Evolutionary conservation across 37 sponge, comb jelly and placozoan genomes (phyloP).

Genomic region (Corticium candelabrum): DNA sequence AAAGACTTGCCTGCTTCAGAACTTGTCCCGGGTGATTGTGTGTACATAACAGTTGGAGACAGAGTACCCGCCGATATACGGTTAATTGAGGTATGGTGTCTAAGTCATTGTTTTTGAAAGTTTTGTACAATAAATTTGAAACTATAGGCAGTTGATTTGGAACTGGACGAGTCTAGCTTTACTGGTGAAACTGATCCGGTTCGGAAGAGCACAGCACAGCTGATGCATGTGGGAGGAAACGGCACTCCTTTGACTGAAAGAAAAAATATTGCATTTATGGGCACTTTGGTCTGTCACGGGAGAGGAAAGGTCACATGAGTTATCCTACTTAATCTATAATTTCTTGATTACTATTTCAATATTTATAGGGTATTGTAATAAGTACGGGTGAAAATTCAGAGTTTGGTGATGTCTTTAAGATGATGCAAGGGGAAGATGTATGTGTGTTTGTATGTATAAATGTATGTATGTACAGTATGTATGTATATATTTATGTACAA

Average conservation of each 20-base stretch:
- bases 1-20: conserved; percentile 70
- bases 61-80: conserved; percentile 94
- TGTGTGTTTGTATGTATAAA: neutral
- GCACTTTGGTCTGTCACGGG: conserved; percentile 86
- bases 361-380: conserved; percentile 73
- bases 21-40: conserved; percentile 92
- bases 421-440: conserved; percentile 86
- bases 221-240: conserved; percentile 11
- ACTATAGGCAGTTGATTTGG: conserved; percentile 61
- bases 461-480: conserved; percentile 3
- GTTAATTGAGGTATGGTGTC: conserved; percentile 60
- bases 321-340: too few relatives aligned
- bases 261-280: conserved; percentile 89
- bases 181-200: conserved; percentile 87
- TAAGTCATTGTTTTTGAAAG: neutral
- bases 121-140: neutral
- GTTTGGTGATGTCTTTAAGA: conserved; percentile 88
- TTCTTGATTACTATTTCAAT: neutral
- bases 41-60: conserved; percentile 78
- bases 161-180: conserved; percentile 96
- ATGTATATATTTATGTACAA: too few relatives aligned
- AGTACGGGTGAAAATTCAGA: conserved; percentile 83
- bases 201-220: conserved; percentile 39
- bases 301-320: conserved; percentile 67
- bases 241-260: conserved; percentile 25